A percentile compares a stretch with the other conserved stretches of the same genome.
These are phyloP conservation scores for Agriotes lineatus DNA, from an alignment of 2,888 invertebrate species.

Conservation along the genomic window DNA sequence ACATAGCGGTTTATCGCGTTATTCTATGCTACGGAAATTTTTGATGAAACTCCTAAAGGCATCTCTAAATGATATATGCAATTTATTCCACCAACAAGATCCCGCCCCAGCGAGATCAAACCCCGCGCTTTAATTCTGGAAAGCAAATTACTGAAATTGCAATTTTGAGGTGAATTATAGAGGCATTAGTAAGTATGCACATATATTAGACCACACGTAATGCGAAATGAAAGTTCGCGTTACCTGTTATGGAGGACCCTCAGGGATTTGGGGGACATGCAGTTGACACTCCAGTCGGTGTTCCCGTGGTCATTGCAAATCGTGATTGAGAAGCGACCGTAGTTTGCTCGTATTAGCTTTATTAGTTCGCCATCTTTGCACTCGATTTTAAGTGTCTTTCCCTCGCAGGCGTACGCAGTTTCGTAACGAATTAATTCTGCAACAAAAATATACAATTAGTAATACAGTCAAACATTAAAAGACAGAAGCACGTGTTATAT, in stretches of 20 bases:
- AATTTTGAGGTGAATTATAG: conserved; percentile 28
- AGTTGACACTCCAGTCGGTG: conserved; percentile 97
- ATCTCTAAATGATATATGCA: conserved; percentile 18
- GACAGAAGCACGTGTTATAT: no score
- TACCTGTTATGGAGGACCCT: conserved; percentile 91
- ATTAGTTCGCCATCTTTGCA: conserved; percentile 92
- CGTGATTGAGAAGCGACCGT: conserved; percentile 93
- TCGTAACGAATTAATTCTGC: conserved; percentile 85
- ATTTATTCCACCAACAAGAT: conserved; percentile 27
- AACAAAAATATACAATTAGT: conserved; percentile 56
- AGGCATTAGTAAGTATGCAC: conserved; percentile 30
- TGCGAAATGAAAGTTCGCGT: conserved; percentile 46
- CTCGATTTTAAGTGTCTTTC: conserved; percentile 88
- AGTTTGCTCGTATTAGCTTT: conserved; percentile 93
- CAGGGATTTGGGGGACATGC: conserved; percentile 91
- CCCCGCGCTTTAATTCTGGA: conserved; percentile 25
- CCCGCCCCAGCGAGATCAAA: conserved; percentile 23
- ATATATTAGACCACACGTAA: conserved; percentile 28
- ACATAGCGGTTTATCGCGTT: conserved; percentile 5
- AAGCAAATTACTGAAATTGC: conserved; percentile 27
- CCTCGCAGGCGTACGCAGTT: conserved; percentile 95
- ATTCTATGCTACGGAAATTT: conserved; percentile 4
- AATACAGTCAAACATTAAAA: no score
- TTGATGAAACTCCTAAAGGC: conserved; percentile 12
- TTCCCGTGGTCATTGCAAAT: conserved; percentile 97